Evolutionary conservation across 1,140 invertebrate species (phyloP).

Genomic region (Ephestia elutella): DNA sequence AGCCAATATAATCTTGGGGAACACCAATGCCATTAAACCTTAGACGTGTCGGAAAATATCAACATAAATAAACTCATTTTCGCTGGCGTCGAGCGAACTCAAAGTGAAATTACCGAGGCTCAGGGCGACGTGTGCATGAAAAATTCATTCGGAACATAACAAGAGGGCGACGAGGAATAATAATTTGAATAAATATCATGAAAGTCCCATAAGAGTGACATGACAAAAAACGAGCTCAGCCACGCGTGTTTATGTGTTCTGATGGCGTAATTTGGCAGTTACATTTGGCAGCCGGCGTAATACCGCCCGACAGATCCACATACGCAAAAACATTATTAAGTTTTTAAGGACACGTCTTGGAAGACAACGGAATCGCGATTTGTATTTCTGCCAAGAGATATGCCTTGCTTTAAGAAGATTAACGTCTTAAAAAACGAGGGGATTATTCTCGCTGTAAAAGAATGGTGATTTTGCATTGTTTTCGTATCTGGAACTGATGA

Average conservation of each 20-base stretch:
- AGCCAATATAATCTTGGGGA: slow-evolving; percentile 24
- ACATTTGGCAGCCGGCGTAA: slow-evolving; percentile 50
- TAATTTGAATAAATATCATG: slow-evolving; percentile 72
- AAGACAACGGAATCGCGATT: slow-evolving; percentile 34
- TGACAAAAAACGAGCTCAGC: slow-evolving; percentile 60
- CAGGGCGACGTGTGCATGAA: slow-evolving; percentile 59
- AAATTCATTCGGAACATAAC: slow-evolving; percentile 68
- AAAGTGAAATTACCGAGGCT: slow-evolving; percentile 68
- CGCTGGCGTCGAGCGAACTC: slow-evolving; percentile 40
- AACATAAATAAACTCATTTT: slow-evolving; percentile 53
- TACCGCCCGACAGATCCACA: slow-evolving; percentile 47
- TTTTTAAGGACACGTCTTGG: slow-evolving; percentile 48
- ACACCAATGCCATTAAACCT: slow-evolving; percentile 32
- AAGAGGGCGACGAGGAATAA: slow-evolving; percentile 60
- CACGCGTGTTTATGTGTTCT: slow-evolving; percentile 58
- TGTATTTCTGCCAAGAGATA: slow-evolving; percentile 14
- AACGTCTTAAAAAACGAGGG: slow-evolving; percentile 13
- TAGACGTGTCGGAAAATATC: slow-evolving; percentile 32
- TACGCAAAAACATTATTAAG: slow-evolving; percentile 67
- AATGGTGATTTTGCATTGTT: slow-evolving; percentile 38
- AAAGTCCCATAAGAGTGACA: slow-evolving; percentile 50
- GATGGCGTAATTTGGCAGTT: slow-evolving; percentile 67
- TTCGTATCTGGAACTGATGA: slow-evolving; percentile 29
- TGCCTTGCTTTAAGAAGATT: slow-evolving; percentile 7
- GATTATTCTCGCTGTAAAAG: slow-evolving; percentile 20